These are phyloP conservation scores for Deilephila elpenor DNA, from an alignment of 2,888 invertebrate genomes.

Conservation along the genomic window DNA sequence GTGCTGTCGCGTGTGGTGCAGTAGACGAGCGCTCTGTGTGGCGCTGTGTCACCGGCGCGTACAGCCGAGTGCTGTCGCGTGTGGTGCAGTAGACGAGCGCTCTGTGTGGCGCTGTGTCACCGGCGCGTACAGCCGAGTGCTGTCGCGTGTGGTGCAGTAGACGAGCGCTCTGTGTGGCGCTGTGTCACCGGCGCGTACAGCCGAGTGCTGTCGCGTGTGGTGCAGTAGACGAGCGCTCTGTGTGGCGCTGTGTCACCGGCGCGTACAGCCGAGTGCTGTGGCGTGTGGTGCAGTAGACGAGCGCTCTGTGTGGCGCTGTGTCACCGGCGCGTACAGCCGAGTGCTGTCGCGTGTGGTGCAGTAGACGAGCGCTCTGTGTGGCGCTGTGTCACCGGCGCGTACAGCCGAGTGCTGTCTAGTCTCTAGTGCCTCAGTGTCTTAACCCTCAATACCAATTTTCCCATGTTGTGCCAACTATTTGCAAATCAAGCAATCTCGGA, in stretches of 20 bases:
- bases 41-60: neutral
- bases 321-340: constrained; percentile 9
- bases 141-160: constrained; percentile 7
- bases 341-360: too few species aligned
- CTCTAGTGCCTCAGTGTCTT: too few species aligned
- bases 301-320: constrained; percentile 2
- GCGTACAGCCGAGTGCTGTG: constrained; percentile 18
- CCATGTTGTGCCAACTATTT: neutral
- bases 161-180: constrained; percentile 12
- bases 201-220: neutral
- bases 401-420: constrained; percentile 16
- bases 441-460: neutral
- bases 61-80: neutral
- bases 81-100: constrained; percentile 17
- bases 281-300: constrained; percentile 9
- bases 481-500: constrained; percentile 11
- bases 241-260: constrained; percentile 1
- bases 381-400: constrained; percentile 10
- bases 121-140: constrained; percentile 15
- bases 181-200: constrained; percentile 15
- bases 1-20: too few species aligned
- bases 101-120: constrained; percentile 4
- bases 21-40: neutral
- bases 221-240: too few species aligned
- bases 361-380: too few species aligned